Conservation (phyloP, 1,140 invertebrate genomes). For the Chymomyza costata region DNA sequence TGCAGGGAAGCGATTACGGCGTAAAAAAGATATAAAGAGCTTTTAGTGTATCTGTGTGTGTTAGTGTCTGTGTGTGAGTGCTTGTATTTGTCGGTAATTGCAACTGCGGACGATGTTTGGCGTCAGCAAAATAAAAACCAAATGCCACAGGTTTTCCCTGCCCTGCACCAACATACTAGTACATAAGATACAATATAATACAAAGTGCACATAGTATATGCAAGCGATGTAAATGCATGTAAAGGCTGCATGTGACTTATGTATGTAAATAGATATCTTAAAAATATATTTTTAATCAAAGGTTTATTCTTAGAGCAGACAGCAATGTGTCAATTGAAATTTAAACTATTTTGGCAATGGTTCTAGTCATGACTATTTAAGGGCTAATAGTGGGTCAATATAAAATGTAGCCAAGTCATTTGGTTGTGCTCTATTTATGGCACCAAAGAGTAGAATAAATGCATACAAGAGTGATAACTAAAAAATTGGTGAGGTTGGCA, state of each 20-base stretch:
- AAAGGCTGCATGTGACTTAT: slow-evolving; percentile 43
- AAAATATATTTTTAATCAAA: slow-evolving; percentile 37
- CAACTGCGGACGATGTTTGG: slow-evolving; percentile 4
- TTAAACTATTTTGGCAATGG: slow-evolving; percentile 32
- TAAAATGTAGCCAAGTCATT: no score
- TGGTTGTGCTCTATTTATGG: no score
- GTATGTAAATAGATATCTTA: slow-evolving; percentile 37
- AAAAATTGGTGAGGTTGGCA: no score
- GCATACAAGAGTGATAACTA: no score
- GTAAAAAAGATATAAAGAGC: no score
- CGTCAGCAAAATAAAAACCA: neutral
- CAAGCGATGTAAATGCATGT: no score
- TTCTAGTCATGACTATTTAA: no score
- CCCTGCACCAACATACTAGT: neutral
- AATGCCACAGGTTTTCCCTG: slow-evolving; percentile 25
- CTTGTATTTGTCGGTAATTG: slow-evolving; percentile 14
- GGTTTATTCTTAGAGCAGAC: slow-evolving; percentile 15
- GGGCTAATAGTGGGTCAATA: no score
- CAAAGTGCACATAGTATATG: no score
- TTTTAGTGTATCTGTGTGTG: neutral
- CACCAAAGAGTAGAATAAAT: no score
- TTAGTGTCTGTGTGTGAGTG: neutral
- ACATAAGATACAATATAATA: no score
- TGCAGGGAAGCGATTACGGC: no score
- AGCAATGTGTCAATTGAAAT: slow-evolving; percentile 37